Base-by-base conservation (phyloP, 2,797 vertebrate genomes). In the Epinephelus awoara region DNA sequence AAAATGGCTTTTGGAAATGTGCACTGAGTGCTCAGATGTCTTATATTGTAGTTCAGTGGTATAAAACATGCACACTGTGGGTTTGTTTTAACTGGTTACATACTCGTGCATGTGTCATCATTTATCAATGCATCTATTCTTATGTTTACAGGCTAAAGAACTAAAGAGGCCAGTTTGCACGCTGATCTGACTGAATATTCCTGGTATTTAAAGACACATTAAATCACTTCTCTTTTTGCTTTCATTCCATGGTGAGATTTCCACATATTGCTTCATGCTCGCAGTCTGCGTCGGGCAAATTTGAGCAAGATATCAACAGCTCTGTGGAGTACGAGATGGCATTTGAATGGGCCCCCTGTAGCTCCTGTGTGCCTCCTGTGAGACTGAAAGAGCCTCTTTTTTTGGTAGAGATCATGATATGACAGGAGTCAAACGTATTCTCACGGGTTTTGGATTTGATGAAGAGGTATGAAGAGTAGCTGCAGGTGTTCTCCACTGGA, bases 341-440 rank as follows among this genome's bases (percentile, higher is more conserved):
- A 40, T 78, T 65, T 91, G 69, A 85, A 77, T 59, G 50, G 70
- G 62, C 76, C 73, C 76, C 83, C 86, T 42, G 90, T n/a, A 25
- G 85, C 58, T 86, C 58, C 81, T 52, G 64, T 67, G 75, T n/a
- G 68, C 63, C 58, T 67, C 42, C 67, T 67, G 42, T 21, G 49
- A 79, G 51, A 73, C 65, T 40, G 18, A 59, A 70, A 51, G 49
- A 25, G 58, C 2, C 1, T 42, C 40, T 42, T 42, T 42, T 38
- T 21, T 47, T 72, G 15, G 27, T 10, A 52, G 58, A 58, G 46
- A 52, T 77, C 54, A 54, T 44, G 52, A 74, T 69, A 54, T 44
- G 55, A 74, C 67, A 66, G 70, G 47, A 83, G 73, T 47, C 19
- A 1, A 11, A 62, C 1, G 2, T 46, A 47, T 66, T 84, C 44